Evolutionary conservation across 2,113 vertebrate species (phyloP), one percentile per base, ranked within the genome.

Genomic region (Peromyscus leucopus): DNA sequence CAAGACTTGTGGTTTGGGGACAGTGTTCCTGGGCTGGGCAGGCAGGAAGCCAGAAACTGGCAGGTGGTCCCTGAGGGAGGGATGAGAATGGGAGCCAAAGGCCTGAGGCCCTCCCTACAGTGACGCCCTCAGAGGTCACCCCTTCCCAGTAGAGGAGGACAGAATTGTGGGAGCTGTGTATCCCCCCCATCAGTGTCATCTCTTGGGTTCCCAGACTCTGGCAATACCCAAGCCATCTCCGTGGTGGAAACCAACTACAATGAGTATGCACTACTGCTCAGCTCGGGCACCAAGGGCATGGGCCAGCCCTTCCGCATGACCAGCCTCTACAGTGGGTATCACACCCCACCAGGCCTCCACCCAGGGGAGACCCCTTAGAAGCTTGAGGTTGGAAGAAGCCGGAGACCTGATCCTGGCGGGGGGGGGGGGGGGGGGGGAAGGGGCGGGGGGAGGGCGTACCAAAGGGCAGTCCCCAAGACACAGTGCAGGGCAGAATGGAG

Each of bases 221-320:
- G 97, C 91, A 98, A 98, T 39, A 92, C 98, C 75, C 98, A 99
- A 0, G 97, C 98, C 61, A 96, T 99, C 96, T 96, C 89, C 0
- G 97, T 99, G 87, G 98, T 98, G 17, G 98, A 99, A 1, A 98
- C 98, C 0, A 82, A 98, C 93, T 99, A 98, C 0, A 63, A 98
- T 0, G 92, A 98, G 22, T 99, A 98, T 0, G 98, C 98, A 0
- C 1, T 99, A 74, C 61, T 99, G 17, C 95, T 98, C 98, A 99
- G 96, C 2, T 75, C 95, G 87, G 98, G 99, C 96, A 97, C 97
- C 83, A 98, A 98, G 26, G 96, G 97, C 0, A 95, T 51, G 0
- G 96, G 76, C 57, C 89, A 96, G 2, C 97, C 98, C 33, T 98
- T 98, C 71, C 96, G 93, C 69, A 98, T 91, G 76, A 13, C 46